These are phyloP conservation scores for Thumatha senex DNA, from an alignment of 2,888 invertebrate species.

Conservation along the genomic window DNA sequence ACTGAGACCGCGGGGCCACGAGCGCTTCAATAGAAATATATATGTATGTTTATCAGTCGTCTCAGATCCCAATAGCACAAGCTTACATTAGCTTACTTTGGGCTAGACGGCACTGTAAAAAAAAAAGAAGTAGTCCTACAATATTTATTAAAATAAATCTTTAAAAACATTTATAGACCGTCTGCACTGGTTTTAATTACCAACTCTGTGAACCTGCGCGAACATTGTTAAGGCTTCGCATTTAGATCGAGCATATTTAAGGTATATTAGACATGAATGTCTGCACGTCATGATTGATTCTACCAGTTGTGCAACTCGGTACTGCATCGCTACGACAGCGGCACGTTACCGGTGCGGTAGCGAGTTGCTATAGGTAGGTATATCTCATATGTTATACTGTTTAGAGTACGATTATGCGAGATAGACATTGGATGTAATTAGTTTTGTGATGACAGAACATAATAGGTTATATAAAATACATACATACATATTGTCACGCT, in stretches of 20 bases:
- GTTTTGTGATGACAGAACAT: slow-evolving; percentile 20
- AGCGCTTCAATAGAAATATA: too few relatives aligned
- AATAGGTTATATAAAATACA: not conserved
- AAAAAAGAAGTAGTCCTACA: too few relatives aligned
- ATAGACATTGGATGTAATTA: slow-evolving; percentile 24
- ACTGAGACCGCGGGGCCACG: too few relatives aligned
- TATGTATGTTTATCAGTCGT: too few relatives aligned
- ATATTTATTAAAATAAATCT: too few relatives aligned
- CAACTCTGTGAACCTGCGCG: slow-evolving; percentile 52
- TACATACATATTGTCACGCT: too few relatives aligned
- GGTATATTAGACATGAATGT: slow-evolving; percentile 75
- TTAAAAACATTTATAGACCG: too few relatives aligned
- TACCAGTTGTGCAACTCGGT: slow-evolving; percentile 1
- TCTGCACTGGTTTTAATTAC: not conserved
- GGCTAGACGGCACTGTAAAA: too few relatives aligned
- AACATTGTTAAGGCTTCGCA: slow-evolving; percentile 76
- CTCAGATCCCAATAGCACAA: too few relatives aligned
- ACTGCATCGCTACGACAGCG: not conserved
- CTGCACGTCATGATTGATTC: slow-evolving; percentile 75
- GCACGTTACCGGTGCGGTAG: not conserved
- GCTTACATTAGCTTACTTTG: too few relatives aligned
- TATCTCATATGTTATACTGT: slow-evolving; percentile 1
- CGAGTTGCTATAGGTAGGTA: not conserved
- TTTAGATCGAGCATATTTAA: slow-evolving; percentile 69
- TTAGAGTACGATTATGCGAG: slow-evolving; percentile 16